Percentiles rank a stretch among this genome's conserved stretches.
These are phyloP conservation scores for Epinotia bilunana DNA, from an alignment of 2,888 invertebrate species.

Conservation along the genomic window DNA sequence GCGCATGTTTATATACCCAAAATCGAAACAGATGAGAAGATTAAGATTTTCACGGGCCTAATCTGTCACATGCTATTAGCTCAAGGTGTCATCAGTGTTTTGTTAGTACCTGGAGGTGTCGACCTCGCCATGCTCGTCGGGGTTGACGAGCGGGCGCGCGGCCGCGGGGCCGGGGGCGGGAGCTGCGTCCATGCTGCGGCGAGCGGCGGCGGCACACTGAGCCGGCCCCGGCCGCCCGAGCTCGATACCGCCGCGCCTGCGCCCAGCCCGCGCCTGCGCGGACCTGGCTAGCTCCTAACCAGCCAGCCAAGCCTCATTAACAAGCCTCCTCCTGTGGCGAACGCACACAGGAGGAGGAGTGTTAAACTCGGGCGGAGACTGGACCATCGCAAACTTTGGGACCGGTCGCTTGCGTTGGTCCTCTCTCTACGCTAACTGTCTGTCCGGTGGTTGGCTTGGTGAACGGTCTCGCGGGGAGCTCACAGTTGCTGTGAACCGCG, in stretches of 20 bases:
- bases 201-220: conserved; percentile 50
- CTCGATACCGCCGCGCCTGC: conserved; percentile 43
- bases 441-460: conserved; percentile 7
- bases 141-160: conserved; percentile 90
- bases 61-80: background rate
- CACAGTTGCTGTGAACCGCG: conserved; percentile 11
- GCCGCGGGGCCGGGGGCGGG: conserved; percentile 51
- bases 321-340: background rate
- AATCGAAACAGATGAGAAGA: conserved; percentile 18
- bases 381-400: background rate
- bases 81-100: background rate
- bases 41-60: conserved; percentile 1
- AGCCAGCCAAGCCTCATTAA: background rate
- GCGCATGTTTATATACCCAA: conserved; percentile 20
- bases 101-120: conserved; percentile 88
- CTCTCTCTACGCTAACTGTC: background rate
- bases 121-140: conserved; percentile 93
- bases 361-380: conserved; percentile 8
- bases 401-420: background rate
- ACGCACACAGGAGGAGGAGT: conserved; percentile 2
- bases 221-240: conserved; percentile 20
- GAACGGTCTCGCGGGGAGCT: conserved; percentile 15
- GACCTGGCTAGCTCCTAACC: background rate
- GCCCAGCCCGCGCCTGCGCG: conserved; percentile 32
- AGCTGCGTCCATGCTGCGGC: conserved; percentile 64